Evolutionary conservation across 2,797 vertebrate genomes (phyloP), one percentile per base, ranked within the genome.

Genomic region (Gymnoscopelus braueri): DNA sequence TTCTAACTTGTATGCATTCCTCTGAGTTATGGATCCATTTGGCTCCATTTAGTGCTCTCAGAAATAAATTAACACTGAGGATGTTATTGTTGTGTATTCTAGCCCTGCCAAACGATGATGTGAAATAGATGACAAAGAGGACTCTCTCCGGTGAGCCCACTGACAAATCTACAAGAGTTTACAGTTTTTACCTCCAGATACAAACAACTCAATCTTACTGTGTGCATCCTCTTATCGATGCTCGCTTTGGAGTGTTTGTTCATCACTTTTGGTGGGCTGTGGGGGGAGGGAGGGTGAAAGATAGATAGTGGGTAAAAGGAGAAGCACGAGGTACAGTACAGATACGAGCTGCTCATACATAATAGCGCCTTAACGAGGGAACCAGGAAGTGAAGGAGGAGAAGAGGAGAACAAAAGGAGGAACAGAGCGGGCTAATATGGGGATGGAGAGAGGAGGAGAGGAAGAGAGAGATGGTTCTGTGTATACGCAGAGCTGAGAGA

Each of bases 51-150:
- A 39, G 35, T 39, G 7, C 35, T 39, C 35, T 39, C 35, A 39
- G 35, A 39, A 39, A 39, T 39, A 2, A 39, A 8, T 39, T 1
- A 39, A 39, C 35, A 4, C 35, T 39, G 35, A 39, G 7, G 35
- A 39, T 39, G 35, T 39, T 39, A 39, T 32, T 32, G 5, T 39
- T 7, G 5, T 7, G 5, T 6, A 6, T 39, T 39, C 35, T 39
- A 39, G 75, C 19, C 67, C 67, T 86, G 80, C 71, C 79, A 88
- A 85, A 80, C 84, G 65, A 82, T 19, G 19, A 19, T 19, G 19
- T 19, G 19, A 19, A 19, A 19, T 87, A 19, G 79, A 78, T 78
- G 79, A 90, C 83, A 82, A 77, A 74, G 51, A 84, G 70, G 81
- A 84, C 49, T 51, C 26, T 11, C 47, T 49, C 19, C 19, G 24